Base-by-base conservation (phyloP, 2,888 invertebrate species). In the Eulithis testata region DNA sequence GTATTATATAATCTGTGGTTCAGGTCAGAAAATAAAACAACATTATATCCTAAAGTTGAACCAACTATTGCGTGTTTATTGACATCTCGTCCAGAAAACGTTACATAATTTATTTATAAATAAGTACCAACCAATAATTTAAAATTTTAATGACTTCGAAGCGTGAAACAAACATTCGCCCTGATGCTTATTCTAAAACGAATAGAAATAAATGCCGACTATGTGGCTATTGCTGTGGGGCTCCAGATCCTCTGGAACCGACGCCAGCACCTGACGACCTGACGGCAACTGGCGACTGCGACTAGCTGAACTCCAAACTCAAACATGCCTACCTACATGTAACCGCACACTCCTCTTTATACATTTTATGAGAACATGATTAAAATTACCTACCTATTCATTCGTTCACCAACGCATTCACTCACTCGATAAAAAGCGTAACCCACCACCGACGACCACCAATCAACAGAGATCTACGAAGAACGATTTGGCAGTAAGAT, bases 61-160 rank as follows among this genome's bases (percentile, higher is more conserved):
- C 90, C 89, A 91, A 91, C 93, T 93, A 93, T 93, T 92, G 93
- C 91, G 88, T 91, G 92, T 94, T 94, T 94, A 94, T 92, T 93
- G 93, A 94, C 92, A 88, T 80, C 83, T 83, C 87, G 91, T 91
- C 90, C 88, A 88, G 86, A 88, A 89, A 90, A 88, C 85, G 84
- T 89, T 89, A 90, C 86, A 87, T 85, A 82, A 82, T 70, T 76
- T 71, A 72, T 59, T 78, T 84, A 86, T 90, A 87, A 87, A 88
- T 84, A 40, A 40, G 40, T 40, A 40, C 40, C 40, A 6, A 88
- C 80, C 69, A 73, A 74, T 79, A 73, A 78, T 83, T 86, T 79
- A 83, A 86, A 87, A 88, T 89, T 87, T 88, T 55, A 73, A 49
- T 60, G 60, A 76, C 81, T 79, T 86, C 85, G 89, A 94, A 94